Evolutionary conservation across 2,888 invertebrate species (phyloP).

Genomic region (Trichogramma dendrolimi): DNA sequence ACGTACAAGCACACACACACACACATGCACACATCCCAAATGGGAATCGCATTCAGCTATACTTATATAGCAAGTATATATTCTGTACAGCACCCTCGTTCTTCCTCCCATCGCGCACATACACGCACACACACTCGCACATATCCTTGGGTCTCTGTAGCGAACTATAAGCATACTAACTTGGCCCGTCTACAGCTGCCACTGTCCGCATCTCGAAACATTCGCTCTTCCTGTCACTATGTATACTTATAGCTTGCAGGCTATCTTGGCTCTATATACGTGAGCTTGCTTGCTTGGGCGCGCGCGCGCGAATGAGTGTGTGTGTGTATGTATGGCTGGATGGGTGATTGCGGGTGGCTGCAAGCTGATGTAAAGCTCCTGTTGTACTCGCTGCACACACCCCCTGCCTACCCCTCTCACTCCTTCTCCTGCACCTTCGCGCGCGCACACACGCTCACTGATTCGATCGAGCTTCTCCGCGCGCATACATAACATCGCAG

Average conservation of each 20-base stretch:
- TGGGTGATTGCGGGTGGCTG: neutral
- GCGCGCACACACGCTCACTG: neutral
- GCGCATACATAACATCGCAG: too few species aligned
- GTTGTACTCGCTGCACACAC: constrained; percentile 21
- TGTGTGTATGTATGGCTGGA: neutral
- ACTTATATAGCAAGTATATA: neutral
- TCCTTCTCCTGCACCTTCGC: constrained; percentile 17
- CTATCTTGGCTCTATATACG: too few species aligned
- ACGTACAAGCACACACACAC: constrained; percentile 37
- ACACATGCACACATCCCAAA: constrained; percentile 44
- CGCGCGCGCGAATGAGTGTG: neutral
- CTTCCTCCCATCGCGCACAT: constrained; percentile 17
- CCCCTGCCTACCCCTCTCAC: constrained; percentile 20
- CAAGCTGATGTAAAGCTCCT: neutral
- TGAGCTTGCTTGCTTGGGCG: neutral
- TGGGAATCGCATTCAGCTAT: constrained; percentile 35
- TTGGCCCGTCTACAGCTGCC: constrained; percentile 18
- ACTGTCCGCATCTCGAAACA: constrained; percentile 20
- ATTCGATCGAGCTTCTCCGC: constrained; percentile 1
- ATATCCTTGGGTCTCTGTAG: too few species aligned
- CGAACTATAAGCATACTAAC: too few species aligned
- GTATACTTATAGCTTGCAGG: constrained; percentile 28
- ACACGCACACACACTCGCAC: constrained; percentile 7
- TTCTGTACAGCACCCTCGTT: constrained; percentile 25
- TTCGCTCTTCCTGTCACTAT: constrained; percentile 13